Conservation (phyloP, 2,888 invertebrate species). For the Cheilosia impressa region DNA sequence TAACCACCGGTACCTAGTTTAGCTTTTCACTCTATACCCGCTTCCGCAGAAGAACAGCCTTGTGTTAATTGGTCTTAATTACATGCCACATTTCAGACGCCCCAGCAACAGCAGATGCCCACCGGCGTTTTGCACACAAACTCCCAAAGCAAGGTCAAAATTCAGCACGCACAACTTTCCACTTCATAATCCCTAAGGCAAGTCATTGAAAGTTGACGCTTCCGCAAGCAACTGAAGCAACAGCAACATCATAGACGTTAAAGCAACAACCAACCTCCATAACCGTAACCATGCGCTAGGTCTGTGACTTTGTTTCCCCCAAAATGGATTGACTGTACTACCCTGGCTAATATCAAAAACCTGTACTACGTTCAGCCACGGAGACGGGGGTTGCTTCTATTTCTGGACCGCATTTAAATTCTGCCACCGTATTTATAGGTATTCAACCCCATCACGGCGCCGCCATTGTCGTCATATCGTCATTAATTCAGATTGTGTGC, state of each 20-base stretch:
- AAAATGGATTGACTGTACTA: conserved; percentile 11
- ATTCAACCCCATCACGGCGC: conserved; percentile 14
- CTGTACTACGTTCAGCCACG: background rate
- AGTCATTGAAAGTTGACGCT: conserved; percentile 28
- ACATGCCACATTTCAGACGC: conserved; percentile 1
- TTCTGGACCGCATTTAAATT: conserved; percentile 24
- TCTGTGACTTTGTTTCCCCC: background rate
- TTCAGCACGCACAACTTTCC: conserved; percentile 20
- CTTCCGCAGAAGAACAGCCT: background rate
- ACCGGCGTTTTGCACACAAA: background rate
- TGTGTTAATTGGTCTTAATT: conserved; percentile 15
- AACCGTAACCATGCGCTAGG: background rate
- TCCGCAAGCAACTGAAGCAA: background rate
- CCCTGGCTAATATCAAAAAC: background rate
- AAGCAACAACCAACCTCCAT: conserved; percentile 1
- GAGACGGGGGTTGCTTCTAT: background rate
- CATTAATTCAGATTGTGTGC: conserved; percentile 42
- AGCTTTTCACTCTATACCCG: too few species aligned
- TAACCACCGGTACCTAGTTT: too few species aligned
- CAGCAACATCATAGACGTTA: background rate
- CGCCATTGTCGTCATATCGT: background rate
- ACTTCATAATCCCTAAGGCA: conserved; percentile 17
- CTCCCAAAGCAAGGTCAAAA: background rate
- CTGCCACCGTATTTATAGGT: background rate
- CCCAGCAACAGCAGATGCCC: background rate